These are phyloP conservation scores for Drosophila lacteicornis DNA, from an alignment of 1,140 invertebrate genomes.

Conservation along the genomic window DNA sequence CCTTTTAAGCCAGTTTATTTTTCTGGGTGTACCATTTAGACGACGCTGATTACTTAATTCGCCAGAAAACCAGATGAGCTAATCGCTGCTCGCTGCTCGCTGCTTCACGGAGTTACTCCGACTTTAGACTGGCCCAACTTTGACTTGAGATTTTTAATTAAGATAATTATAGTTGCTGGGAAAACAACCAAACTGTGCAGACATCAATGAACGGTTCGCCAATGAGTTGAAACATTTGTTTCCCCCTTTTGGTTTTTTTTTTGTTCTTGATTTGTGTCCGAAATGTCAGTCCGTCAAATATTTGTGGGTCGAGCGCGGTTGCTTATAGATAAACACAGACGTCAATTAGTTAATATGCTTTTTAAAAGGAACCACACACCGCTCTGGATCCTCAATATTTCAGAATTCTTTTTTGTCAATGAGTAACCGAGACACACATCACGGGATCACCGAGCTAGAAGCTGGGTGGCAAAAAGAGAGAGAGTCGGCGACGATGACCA, in stretches of 20 bases:
- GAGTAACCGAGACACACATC: slow-evolving; percentile 47
- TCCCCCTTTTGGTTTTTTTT: not conserved
- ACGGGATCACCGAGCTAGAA: slow-evolving; percentile 5
- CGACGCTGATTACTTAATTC: slow-evolving; percentile 68
- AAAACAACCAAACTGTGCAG: slow-evolving; percentile 11
- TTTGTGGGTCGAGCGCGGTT: slow-evolving; percentile 47
- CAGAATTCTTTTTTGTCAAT: slow-evolving; percentile 22
- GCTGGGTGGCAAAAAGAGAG: not conserved
- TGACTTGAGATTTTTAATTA: slow-evolving; percentile 80
- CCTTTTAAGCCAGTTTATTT: not conserved
- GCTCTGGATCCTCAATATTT: not conserved
- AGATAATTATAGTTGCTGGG: slow-evolving; percentile 70
- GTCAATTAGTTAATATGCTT: slow-evolving; percentile 79
- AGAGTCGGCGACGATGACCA: slow-evolving; percentile 1
- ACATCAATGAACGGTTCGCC: slow-evolving; percentile 31
- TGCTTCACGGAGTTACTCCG: slow-evolving; percentile 16
- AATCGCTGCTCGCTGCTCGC: slow-evolving; percentile 46
- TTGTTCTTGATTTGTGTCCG: slow-evolving; percentile 25
- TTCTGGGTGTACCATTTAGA: slow-evolving; percentile 17
- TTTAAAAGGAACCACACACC: slow-evolving; percentile 21
- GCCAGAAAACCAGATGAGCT: slow-evolving; percentile 74
- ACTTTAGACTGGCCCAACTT: slow-evolving; percentile 62
- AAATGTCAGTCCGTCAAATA: slow-evolving; percentile 69
- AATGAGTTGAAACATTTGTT: slow-evolving; percentile 67
- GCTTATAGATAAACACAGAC: slow-evolving; percentile 69